Conservation (phyloP, 2,797 vertebrate species). For the Tragopan temminckii region DNA sequence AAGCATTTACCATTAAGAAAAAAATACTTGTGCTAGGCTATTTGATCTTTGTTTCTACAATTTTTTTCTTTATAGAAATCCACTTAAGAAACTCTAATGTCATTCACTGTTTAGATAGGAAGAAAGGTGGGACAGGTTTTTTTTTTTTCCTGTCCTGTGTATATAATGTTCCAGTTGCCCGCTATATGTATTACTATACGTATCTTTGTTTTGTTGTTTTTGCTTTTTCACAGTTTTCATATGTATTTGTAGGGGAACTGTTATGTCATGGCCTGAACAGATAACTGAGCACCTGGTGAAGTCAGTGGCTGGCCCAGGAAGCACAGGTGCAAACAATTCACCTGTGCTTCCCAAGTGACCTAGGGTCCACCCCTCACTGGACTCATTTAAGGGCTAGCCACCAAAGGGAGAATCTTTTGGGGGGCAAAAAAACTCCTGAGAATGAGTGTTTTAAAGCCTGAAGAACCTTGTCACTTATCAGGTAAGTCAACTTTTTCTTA, state of each 20-base stretch:
- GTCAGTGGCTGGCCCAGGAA: too few relatives aligned
- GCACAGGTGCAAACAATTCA: too few relatives aligned
- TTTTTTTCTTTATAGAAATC: not conserved
- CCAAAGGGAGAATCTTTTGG: too few relatives aligned
- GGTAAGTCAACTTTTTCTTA: too few relatives aligned
- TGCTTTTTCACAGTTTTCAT: not conserved
- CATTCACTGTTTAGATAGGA: not conserved
- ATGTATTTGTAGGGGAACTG: not conserved
- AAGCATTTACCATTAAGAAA: not conserved
- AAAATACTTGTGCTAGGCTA: not conserved
- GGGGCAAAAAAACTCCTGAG: too few relatives aligned
- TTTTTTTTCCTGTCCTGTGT: not conserved
- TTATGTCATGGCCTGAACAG: too few relatives aligned
- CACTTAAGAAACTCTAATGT: not conserved
- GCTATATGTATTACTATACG: not conserved
- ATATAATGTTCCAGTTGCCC: not conserved
- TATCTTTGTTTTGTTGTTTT: not conserved
- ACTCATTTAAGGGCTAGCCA: too few relatives aligned
- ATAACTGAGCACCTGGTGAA: too few relatives aligned
- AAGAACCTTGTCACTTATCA: too few relatives aligned
- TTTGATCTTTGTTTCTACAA: not conserved
- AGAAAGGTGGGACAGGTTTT: not conserved
- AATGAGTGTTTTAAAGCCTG: too few relatives aligned
- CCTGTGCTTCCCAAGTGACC: too few relatives aligned
- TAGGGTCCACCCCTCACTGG: too few relatives aligned